Evolutionary conservation across 2,888 invertebrate species (phyloP).

Genomic region (Lymantria monacha): DNA sequence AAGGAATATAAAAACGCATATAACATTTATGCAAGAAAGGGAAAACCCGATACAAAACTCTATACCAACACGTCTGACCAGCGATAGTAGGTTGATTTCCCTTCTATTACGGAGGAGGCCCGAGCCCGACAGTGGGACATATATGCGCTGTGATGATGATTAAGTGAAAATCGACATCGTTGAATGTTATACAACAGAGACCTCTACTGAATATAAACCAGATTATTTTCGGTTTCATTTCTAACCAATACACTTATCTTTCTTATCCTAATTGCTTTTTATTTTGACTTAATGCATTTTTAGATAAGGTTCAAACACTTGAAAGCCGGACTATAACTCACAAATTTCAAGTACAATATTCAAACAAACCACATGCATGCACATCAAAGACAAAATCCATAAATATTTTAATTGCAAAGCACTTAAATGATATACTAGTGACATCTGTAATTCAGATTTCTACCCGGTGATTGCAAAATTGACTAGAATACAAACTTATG

Average conservation of each 20-base stretch:
- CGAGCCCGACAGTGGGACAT: too few species aligned
- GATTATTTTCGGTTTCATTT: not conserved
- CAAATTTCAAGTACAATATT: constrained; percentile 56
- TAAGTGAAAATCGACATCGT: too few species aligned
- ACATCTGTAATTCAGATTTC: constrained; percentile 35
- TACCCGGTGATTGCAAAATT: too few species aligned
- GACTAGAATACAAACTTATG: too few species aligned
- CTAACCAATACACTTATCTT: constrained; percentile 18
- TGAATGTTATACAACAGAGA: too few species aligned
- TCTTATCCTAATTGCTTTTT: constrained; percentile 44
- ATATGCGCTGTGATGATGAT: too few species aligned
- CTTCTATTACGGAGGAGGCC: too few species aligned
- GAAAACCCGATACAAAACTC: too few species aligned
- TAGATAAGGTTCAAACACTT: constrained; percentile 57
- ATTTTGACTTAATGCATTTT: constrained; percentile 50
- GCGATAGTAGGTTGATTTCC: too few species aligned
- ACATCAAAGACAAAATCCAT: constrained; percentile 50
- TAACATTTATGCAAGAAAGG: too few species aligned
- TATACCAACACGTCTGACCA: too few species aligned
- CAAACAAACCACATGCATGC: constrained; percentile 40
- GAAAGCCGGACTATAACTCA: constrained; percentile 57
- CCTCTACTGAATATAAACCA: not conserved
- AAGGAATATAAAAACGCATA: too few species aligned
- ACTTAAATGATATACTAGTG: constrained; percentile 31
- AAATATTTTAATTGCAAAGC: constrained; percentile 59